Base-by-base conservation (phyloP, 2,113 vertebrate species). In the Platichthys flesus region DNA sequence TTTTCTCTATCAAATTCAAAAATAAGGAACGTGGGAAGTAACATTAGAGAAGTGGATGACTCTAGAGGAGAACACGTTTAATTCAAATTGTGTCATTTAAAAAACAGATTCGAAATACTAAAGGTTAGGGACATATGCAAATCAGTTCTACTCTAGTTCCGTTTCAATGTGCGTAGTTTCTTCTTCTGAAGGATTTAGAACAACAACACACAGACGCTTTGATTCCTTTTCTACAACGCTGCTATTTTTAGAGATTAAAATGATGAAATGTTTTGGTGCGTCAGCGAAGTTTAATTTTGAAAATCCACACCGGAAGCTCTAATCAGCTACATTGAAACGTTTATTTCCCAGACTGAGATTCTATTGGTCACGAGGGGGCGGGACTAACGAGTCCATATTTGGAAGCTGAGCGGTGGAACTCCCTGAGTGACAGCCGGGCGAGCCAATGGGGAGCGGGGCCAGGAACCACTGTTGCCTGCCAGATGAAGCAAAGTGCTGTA, bases 401-500 rank as follows among this genome's bases (percentile, higher is more conserved):
- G 84, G 84, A 89, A 83, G 79, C 71, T 82, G 84, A 89, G 21
- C 70, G 82, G 90, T 31, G 61, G 62, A 83, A 67, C 35, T 9
- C 9, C 26, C 40, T 71, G 75, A 86, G 15, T 66, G 90, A 91
- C 87, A 86, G 80, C 63, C 62, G 26, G 10, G 4, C 0, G 2
- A 77, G 75, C 91, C 87, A 93, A 84, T 91, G 2, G 37, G 4
- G 4, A 42, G 56, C 47, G 21, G 0, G 68, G 31, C 80, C 42
- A 37, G 31, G 80, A 1, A 71, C 63, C 47, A 83, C 81, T 81
- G 88, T 87, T 89, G 88, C 88, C 87, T 88, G 84, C 89, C 86
- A 88, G 89, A 86, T 81, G 20, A 72, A 80, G 71, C 81, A 78
- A 88, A 90, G 79, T 87, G 37, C 59, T 83, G 88, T 74, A 89